These are phyloP conservation scores for Sapajus apella DNA, from an alignment of 2,113 vertebrate species.

Conservation along the genomic window DNA sequence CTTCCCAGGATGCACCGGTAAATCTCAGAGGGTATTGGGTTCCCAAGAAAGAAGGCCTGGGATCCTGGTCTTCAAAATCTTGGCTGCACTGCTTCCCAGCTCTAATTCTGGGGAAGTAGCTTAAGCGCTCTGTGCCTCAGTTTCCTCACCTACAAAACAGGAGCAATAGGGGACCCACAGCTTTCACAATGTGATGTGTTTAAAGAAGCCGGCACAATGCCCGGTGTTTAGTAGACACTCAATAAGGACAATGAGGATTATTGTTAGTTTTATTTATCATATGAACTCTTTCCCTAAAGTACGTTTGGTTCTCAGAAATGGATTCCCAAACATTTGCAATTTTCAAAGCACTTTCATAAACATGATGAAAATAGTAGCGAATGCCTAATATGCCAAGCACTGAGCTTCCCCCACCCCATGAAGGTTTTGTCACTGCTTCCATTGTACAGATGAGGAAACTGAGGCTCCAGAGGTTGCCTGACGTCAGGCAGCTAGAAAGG, in stretches of 20 bases:
- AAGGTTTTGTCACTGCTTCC: neutral
- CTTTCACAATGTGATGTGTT: neutral
- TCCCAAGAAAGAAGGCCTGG: neutral
- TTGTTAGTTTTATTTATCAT: neutral
- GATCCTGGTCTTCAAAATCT: neutral
- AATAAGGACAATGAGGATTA: neutral
- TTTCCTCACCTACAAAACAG: neutral
- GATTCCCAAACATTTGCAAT: neutral
- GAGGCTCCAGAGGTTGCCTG: neutral
- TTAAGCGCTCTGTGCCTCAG: neutral
- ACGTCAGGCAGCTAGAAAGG: neutral
- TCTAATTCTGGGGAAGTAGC: neutral
- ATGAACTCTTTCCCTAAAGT: neutral
- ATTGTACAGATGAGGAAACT: neutral
- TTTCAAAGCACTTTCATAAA: conserved; percentile 10
- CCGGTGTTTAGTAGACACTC: neutral
- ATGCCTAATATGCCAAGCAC: neutral
- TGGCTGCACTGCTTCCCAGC: neutral
- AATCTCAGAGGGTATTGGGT: neutral
- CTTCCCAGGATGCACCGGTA: neutral
- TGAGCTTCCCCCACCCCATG: neutral
- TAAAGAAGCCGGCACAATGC: neutral
- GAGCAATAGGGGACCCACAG: neutral
- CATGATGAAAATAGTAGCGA: neutral
- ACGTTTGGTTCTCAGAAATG: neutral